A percentile compares a stretch with the other conserved stretches of the same genome.
These are phyloP conservation scores for Priapulus caudatus DNA, from an alignment of 2,888 invertebrate species.

Conservation along the genomic window DNA sequence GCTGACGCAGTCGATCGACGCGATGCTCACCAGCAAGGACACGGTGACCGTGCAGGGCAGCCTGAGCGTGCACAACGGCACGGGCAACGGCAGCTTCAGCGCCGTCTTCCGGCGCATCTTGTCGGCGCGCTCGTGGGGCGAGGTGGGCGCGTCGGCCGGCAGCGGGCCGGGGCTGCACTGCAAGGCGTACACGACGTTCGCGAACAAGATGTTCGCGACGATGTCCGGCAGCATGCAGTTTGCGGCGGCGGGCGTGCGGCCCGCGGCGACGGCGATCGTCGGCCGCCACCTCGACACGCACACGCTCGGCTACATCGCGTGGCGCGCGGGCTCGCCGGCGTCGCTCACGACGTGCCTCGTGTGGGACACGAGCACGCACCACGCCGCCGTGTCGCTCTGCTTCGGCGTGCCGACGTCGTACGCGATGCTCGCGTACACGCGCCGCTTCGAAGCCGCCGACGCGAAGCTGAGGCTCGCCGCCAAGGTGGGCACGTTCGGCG, in stretches of 20 bases:
- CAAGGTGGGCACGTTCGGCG: constrained; percentile 59
- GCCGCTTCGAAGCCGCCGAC: constrained; percentile 61
- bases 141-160: constrained; percentile 42
- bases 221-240: constrained; percentile 63
- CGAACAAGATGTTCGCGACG: constrained; percentile 50
- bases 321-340: constrained; percentile 53
- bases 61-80: constrained; percentile 60
- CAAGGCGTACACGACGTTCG: background rate
- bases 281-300: constrained; percentile 75
- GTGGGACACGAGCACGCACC: constrained; percentile 56
- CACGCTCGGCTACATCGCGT: constrained; percentile 75
- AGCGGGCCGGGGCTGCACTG: background rate
- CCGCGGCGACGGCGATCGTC: constrained; percentile 56
- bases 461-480: constrained; percentile 60
- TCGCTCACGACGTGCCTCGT: constrained; percentile 70
- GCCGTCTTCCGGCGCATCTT: constrained; percentile 61
- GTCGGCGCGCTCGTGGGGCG: constrained; percentile 74
- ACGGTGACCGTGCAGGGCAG: constrained; percentile 59
- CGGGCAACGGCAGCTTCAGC: constrained; percentile 59
- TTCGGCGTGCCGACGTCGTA: constrained; percentile 34
- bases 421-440: constrained; percentile 50
- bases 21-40: constrained; percentile 72
- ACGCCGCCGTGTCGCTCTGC: constrained; percentile 43
- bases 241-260: constrained; percentile 59
- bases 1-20: constrained; percentile 81